Evolutionary conservation across 2,113 vertebrate species (phyloP), one percentile per base, ranked within the genome.

Genomic region (Xiphophorus hellerii): DNA sequence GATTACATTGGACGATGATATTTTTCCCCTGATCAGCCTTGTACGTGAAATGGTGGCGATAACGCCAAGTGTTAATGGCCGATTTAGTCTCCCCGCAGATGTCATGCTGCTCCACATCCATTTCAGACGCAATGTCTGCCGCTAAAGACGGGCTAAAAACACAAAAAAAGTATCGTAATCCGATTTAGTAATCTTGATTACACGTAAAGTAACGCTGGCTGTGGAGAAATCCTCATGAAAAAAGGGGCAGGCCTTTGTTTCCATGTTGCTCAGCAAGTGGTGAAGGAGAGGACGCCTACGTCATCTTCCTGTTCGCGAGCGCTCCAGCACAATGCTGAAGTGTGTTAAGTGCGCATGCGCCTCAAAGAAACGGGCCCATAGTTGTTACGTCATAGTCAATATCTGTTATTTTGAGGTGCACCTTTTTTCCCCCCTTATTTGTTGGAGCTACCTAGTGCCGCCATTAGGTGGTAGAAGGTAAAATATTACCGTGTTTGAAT

Each of bases 1-100:
- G 92, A 89, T 93, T 93, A 93, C 93, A 94, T 77, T 93, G 92
- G 48, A 94, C 93, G 86, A 91, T 93, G 80, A 94, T 92, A 89
- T 94, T 94, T 87, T 92, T 93, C 3, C 92, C 92, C 61, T 92
- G 89, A 78, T 92, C 90, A 82, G 92, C 92, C 88, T 91, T 93
- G 90, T 92, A 93, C 68, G 90, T 90, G 84, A 94, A 94, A 92
- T 94, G 89, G 88, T 93, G 92, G 90, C 89, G 90, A 85, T 93
- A 93, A 74, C 91, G 88, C 92, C 93, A 94, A 83, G 85, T 87
- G 62, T 91, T 87, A 82, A 93, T 92, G 44, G 93, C 92, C 76
- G 90, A 86, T 71, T 91, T 92, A 60, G 62, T 85, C 84, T 91
- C 90, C 62, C 76, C 76, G 67, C 81, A 71, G 76, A 62, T 27